phyloP scores from a whole-genome alignment of 2,113 vertebrate genomes.

The Alouatta palliata region DNA sequence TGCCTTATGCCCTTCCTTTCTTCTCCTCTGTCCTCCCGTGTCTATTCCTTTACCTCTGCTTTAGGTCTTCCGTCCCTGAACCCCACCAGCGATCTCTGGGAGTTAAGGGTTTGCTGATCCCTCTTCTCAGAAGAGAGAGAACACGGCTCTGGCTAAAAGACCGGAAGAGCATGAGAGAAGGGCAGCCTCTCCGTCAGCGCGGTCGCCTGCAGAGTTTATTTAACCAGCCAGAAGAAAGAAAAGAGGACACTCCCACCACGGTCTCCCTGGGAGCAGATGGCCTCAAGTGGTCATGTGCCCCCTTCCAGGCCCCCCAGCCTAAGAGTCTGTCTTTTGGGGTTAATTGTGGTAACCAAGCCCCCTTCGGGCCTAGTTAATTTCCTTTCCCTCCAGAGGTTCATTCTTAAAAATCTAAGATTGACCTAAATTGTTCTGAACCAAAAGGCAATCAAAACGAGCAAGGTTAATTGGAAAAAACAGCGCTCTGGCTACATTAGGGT shows the following conservation, averaged over 20 bases:
- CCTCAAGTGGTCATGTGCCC: neutral
- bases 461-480: constrained; percentile 22
- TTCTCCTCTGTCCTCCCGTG: rapidly evolving
- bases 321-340: neutral
- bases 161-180: neutral
- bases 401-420: constrained; percentile 60
- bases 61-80: neutral
- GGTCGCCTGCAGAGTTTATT: neutral
- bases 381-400: constrained; percentile 53
- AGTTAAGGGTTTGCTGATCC: neutral
- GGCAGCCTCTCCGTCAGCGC: neutral
- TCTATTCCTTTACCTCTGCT: neutral
- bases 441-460: constrained; percentile 52
- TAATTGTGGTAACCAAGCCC: neutral
- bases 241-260: neutral
- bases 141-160: neutral
- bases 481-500: neutral
- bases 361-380: constrained; percentile 19
- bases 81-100: neutral
- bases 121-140: neutral
- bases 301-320: neutral
- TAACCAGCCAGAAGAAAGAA: neutral
- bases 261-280: neutral
- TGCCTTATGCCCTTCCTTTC: neutral
- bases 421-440: constrained; percentile 57